Evolutionary conservation across 1,140 invertebrate genomes (phyloP).

Genomic region (Drosophila burlai): DNA sequence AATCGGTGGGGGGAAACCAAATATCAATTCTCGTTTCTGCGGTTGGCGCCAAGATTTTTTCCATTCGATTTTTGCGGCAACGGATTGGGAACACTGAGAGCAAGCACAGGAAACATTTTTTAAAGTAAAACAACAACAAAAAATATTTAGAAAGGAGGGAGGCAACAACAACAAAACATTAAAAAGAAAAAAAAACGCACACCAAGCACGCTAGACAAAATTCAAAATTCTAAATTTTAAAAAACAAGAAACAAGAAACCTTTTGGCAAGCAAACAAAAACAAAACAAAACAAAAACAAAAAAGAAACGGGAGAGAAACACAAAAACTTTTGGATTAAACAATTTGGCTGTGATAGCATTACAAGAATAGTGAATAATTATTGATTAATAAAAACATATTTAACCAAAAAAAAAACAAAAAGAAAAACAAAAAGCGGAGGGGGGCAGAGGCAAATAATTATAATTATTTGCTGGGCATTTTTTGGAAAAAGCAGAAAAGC

Average conservation of each 20-base stretch:
- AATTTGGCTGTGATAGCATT: constrained; percentile 85
- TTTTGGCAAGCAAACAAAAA: constrained; percentile 32
- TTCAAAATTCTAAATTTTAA: constrained; percentile 85
- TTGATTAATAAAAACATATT: constrained; percentile 44
- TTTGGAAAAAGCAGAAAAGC: constrained; percentile 21
- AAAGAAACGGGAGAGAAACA: constrained; percentile 51
- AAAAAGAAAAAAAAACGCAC: constrained; percentile 42
- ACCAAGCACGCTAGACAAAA: constrained; percentile 79
- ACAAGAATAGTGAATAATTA: constrained; percentile 61
- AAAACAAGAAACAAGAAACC: constrained; percentile 54
- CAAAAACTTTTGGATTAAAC: constrained; percentile 84
- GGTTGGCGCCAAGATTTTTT: constrained; percentile 40
- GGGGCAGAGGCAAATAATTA: constrained; percentile 9
- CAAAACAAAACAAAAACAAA: constrained; percentile 18
- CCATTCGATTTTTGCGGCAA: constrained; percentile 39
- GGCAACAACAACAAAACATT: constrained; percentile 60
- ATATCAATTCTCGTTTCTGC: constrained; percentile 16
- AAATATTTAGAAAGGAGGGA: constrained; percentile 27
- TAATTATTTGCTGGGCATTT: constrained; percentile 62
- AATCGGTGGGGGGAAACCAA: constrained; percentile 9
- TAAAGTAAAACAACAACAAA: not conserved
- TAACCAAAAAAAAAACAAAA: constrained; percentile 38
- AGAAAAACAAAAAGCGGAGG: constrained; percentile 1
- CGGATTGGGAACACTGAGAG: constrained; percentile 46
- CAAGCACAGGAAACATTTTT: constrained; percentile 28